phyloP scores from a whole-genome alignment of 2,888 invertebrate species.

The Chalcis sispes region DNA sequence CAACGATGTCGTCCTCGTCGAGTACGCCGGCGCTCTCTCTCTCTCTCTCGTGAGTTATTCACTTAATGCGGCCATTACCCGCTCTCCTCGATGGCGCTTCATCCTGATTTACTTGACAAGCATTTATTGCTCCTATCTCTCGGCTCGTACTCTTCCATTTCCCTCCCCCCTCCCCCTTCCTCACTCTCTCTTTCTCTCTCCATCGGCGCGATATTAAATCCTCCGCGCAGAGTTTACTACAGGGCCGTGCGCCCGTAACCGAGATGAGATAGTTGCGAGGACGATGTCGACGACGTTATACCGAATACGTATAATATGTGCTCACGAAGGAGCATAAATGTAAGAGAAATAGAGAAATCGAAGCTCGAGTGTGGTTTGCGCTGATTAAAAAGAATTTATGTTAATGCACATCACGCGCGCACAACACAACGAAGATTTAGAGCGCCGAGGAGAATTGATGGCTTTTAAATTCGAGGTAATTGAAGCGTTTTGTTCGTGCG shows the following conservation, averaged over 20 bases:
- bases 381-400: constrained; percentile 54
- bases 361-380: neutral
- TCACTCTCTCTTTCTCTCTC: too few species aligned
- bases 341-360: too few species aligned
- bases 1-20: constrained; percentile 49
- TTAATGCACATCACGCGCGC: constrained; percentile 14
- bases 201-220: too few species aligned
- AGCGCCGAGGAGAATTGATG: constrained; percentile 37
- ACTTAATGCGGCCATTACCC: constrained; percentile 74
- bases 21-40: constrained; percentile 56
- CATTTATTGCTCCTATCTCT: constrained; percentile 73
- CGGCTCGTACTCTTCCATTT: constrained; percentile 32
- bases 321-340: neutral
- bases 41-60: constrained; percentile 73
- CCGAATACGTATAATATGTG: neutral
- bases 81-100: constrained; percentile 74
- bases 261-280: constrained; percentile 12
- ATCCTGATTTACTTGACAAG: constrained; percentile 75
- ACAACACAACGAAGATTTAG: constrained; percentile 8
- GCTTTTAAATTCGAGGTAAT: constrained; percentile 49
- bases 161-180: constrained; percentile 33
- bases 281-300: neutral
- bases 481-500: constrained; percentile 43
- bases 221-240: constrained; percentile 31
- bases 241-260: constrained; percentile 2